Evolutionary conservation across 2,113 vertebrate genomes (phyloP), one percentile per base, ranked within the genome.

Genomic region (Tiliqua scincoides): DNA sequence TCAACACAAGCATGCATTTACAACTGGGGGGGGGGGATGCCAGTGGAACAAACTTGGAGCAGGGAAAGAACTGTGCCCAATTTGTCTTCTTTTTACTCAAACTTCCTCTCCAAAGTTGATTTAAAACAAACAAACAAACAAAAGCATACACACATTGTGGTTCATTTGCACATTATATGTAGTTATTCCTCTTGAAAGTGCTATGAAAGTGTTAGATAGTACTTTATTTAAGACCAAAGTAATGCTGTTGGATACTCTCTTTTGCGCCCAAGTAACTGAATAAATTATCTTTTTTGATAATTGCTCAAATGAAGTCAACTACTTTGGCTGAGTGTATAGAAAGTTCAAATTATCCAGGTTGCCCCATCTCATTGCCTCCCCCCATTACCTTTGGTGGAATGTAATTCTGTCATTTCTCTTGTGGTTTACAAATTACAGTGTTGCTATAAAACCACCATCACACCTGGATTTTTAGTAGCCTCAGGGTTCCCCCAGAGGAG

Each of bases 401-500:
- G 89, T 77, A 76, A 75, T 84, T 67, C 83, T 85, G 57, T 86
- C 23, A 11, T 74, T 87, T 91, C 65, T 67, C 81, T 81, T 76
- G n/a, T 79, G 68, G 85, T 30, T 63, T 30, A 27, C 52, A 59
- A 71, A 89, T 65, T 48, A 5, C 52, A 70, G 63, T 80, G 14
- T 0, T 89, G 40, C 84, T 61, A 63, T 87, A 72, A 92, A 91
- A 79, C 11, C 14, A 67, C 27, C 8, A n/a, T 85, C 86, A 75
- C 90, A 89, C 74, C 84, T 91, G 88, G 74, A 68, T 87, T 54
- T 76, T 30, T n/a, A 52, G 48, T 52, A 80, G 37, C 57, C 78
- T 17, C 86, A 85, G 11, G 37, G 59, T 4, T 78, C 80, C 85
- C 89, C 82, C 74, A 63, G 85, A 93, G 68, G 86, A 91, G 71